Conservation (phyloP, 2,113 vertebrate genomes). For the Campylorhamphus procurvoides region DNA sequence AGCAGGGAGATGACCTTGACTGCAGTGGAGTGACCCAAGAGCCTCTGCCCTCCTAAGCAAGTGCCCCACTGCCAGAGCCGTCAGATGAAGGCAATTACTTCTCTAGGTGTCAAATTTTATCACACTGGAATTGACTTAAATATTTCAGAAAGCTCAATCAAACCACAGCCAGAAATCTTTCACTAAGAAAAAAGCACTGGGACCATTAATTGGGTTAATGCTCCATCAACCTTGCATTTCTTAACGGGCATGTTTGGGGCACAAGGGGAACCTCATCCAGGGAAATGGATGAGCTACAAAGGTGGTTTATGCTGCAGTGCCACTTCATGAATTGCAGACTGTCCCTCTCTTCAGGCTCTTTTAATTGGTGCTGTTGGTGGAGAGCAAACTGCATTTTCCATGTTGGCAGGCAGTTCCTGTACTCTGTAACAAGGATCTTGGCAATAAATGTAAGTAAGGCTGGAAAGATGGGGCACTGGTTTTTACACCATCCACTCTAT, state of each 20-base stretch:
- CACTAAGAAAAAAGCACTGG: not conserved
- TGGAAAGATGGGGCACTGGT: not conserved
- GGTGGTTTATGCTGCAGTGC: accelerated
- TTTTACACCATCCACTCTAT: not conserved
- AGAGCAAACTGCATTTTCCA: not conserved
- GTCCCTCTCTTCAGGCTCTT: not conserved
- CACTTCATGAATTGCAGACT: not conserved
- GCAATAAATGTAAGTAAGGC: accelerated
- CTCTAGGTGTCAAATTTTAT: not conserved
- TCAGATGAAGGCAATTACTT: constrained; percentile 18
- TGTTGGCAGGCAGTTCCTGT: not conserved
- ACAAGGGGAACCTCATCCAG: not conserved
- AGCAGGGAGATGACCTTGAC: not conserved
- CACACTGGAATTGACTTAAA: not conserved
- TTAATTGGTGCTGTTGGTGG: accelerated
- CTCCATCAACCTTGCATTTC: not conserved
- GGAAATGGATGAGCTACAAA: not conserved
- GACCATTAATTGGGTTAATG: constrained; percentile 45
- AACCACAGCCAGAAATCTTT: not conserved
- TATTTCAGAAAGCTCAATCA: not conserved
- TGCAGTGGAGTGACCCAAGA: not conserved
- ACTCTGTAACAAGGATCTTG: accelerated
- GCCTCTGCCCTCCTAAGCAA: not conserved
- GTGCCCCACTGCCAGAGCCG: not conserved
- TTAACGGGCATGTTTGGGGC: constrained; percentile 17